phyloP scores from a whole-genome alignment of 2,888 invertebrate species.

The Teinopalpus imperialis region DNA sequence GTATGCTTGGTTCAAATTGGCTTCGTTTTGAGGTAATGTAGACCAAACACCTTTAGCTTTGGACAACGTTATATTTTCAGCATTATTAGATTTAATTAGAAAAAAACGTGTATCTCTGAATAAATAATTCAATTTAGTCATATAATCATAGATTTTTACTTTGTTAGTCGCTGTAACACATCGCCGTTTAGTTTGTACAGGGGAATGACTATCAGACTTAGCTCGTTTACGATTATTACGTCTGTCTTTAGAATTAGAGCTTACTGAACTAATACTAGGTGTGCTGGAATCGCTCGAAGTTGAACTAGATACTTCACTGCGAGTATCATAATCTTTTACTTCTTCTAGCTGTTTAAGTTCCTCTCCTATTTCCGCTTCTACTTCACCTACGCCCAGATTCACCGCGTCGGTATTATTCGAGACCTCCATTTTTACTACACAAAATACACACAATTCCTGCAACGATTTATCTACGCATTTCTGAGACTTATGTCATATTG shows the following conservation, averaged over 20 bases:
- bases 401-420: slow-evolving; percentile 83
- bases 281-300: slow-evolving; percentile 87
- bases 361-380: slow-evolving; percentile 88
- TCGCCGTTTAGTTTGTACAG: slow-evolving; percentile 62
- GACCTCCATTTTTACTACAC: slow-evolving; percentile 67
- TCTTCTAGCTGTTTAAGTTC: slow-evolving; percentile 90
- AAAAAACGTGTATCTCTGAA: slow-evolving; percentile 97
- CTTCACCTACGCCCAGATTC: slow-evolving; percentile 85
- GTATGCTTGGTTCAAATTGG: slow-evolving; percentile 96
- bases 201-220: slow-evolving; percentile 67
- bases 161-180: slow-evolving; percentile 52
- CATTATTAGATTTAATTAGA: slow-evolving; percentile 98
- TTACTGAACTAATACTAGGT: slow-evolving; percentile 90
- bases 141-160: slow-evolving; percentile 90
- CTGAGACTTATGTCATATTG: neutral
- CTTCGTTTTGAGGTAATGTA: slow-evolving; percentile 97
- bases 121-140: slow-evolving; percentile 95
- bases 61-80: slow-evolving; percentile 96
- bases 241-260: slow-evolving; percentile 84
- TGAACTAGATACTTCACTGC: slow-evolving; percentile 94
- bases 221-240: slow-evolving; percentile 81
- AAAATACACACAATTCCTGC: slow-evolving; percentile 10
- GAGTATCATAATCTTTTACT: slow-evolving; percentile 89
- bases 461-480: slow-evolving; percentile 5
- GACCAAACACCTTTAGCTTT: slow-evolving; percentile 99